A percentile compares a stretch with the other conserved stretches of the same genome.
Evolutionary conservation across 92 coral and sea anemone genomes (phyloP).

Genomic region (Heliopora coerulea): DNA sequence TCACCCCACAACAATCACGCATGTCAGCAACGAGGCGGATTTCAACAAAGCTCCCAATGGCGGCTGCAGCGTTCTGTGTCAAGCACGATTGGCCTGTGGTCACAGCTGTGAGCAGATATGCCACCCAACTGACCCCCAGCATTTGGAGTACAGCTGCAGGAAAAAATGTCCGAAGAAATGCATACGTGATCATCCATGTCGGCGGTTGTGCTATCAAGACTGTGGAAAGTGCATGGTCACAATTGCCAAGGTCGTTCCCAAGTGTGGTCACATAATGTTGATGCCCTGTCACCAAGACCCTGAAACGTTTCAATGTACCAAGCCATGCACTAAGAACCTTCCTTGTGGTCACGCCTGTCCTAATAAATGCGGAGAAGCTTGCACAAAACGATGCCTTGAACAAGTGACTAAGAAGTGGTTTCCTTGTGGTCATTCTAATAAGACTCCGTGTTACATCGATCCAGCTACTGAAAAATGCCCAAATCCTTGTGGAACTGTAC

Average conservation of each 20-base stretch:
- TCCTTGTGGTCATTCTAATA: conserved; percentile 67
- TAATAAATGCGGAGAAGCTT: conserved; percentile 38
- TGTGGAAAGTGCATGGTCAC: conserved; percentile 63
- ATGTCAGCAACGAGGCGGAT: conserved; percentile 54
- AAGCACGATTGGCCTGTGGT: conserved; percentile 69
- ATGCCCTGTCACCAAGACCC: conserved; percentile 71
- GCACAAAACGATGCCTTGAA: conserved; percentile 4
- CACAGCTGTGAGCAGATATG: conserved; percentile 79
- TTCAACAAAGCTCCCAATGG: conserved; percentile 74
- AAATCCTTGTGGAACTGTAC: conserved; percentile 59
- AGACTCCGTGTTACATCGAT: conserved; percentile 60
- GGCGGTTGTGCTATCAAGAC: conserved; percentile 60
- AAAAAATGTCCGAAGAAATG: conserved; percentile 73
- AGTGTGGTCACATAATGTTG: conserved; percentile 58
- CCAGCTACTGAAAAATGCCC: conserved; percentile 48
- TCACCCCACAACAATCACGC: conserved; percentile 59
- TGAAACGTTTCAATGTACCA: conserved; percentile 37
- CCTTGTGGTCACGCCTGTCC: conserved; percentile 59
- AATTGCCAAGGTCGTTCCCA: conserved; percentile 54
- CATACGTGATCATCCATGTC: conserved; percentile 58
- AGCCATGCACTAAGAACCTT: conserved; percentile 36
- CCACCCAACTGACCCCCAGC: conserved; percentile 83
- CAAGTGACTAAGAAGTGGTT: conserved; percentile 49
- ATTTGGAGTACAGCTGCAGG: conserved; percentile 70
- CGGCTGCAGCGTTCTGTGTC: conserved; percentile 69